Conservation (phyloP, 2,888 invertebrate species). For the Rhorus exstirpatorius region DNA sequence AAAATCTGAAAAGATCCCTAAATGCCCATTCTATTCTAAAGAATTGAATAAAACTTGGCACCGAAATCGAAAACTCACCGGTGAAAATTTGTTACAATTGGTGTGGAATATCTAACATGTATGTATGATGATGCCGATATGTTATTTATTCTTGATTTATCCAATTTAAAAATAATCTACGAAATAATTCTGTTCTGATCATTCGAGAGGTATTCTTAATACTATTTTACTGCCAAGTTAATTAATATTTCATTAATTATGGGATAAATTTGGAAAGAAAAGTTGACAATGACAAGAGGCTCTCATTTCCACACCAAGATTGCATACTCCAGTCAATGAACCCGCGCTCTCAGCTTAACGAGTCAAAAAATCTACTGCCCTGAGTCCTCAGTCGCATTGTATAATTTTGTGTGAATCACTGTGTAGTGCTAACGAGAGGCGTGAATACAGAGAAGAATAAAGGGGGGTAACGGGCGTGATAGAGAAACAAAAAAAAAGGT, state of each 20-base stretch:
- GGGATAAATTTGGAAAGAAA: constrained; percentile 1
- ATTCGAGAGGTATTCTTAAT: background rate
- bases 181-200: too few relatives aligned
- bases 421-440: constrained; percentile 49
- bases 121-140: too few relatives aligned
- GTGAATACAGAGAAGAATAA: constrained; percentile 13
- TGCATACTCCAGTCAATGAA: background rate
- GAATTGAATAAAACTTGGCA: too few relatives aligned
- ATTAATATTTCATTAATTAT: constrained; percentile 24
- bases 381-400: constrained; percentile 25
- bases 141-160: too few relatives aligned
- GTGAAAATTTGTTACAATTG: too few relatives aligned
- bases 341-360: constrained; percentile 38
- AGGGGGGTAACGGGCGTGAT: background rate
- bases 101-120: too few relatives aligned
- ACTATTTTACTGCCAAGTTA: constrained; percentile 1
- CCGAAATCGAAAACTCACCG: too few relatives aligned
- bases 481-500: constrained; percentile 29
- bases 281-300: background rate
- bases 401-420: constrained; percentile 53
- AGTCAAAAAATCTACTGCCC: constrained; percentile 54
- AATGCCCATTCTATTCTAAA: too few relatives aligned
- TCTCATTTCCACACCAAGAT: background rate
- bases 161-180: background rate
- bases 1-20: too few relatives aligned